Evolutionary conservation across 2,113 vertebrate species (phyloP).

Genomic region (Sturnira hondurensis): DNA sequence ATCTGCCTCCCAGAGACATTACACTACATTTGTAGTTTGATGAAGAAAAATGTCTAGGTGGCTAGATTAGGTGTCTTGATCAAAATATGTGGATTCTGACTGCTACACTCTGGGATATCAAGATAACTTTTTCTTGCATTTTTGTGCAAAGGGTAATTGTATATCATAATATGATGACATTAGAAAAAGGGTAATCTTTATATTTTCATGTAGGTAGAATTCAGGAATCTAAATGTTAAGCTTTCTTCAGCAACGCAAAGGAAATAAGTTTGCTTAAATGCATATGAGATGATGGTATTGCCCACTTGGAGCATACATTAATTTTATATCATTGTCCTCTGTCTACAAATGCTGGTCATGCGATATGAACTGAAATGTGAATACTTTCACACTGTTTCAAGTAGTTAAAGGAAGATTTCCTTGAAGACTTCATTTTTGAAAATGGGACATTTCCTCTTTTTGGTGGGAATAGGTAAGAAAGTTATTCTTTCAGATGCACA

Average conservation of each 20-base stretch:
- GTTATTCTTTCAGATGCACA: neutral
- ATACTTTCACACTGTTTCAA: neutral
- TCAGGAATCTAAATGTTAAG: slow-evolving; percentile 9
- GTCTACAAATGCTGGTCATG: neutral
- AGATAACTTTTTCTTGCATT: neutral
- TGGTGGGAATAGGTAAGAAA: neutral
- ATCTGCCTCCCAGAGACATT: neutral
- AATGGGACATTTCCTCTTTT: neutral
- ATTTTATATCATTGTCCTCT: slow-evolving; percentile 30
- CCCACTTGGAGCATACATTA: neutral
- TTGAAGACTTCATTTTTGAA: neutral
- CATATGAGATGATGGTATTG: neutral
- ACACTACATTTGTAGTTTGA: neutral
- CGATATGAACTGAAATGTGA: slow-evolving; percentile 25
- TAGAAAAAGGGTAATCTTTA: slow-evolving; percentile 4
- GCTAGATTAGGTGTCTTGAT: neutral
- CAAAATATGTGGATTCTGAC: neutral
- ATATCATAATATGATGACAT: neutral
- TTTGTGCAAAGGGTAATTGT: neutral
- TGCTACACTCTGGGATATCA: neutral
- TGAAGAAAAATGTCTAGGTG: neutral
- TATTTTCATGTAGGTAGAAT: slow-evolving; percentile 14
- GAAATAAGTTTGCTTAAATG: slow-evolving; percentile 13
- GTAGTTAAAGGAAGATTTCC: slow-evolving; percentile 30
- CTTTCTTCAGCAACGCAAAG: neutral